Percentiles rank a stretch among this genome's conserved stretches.
Conservation (phyloP, 2,797 vertebrate genomes). For the Mastacembelus armatus region DNA sequence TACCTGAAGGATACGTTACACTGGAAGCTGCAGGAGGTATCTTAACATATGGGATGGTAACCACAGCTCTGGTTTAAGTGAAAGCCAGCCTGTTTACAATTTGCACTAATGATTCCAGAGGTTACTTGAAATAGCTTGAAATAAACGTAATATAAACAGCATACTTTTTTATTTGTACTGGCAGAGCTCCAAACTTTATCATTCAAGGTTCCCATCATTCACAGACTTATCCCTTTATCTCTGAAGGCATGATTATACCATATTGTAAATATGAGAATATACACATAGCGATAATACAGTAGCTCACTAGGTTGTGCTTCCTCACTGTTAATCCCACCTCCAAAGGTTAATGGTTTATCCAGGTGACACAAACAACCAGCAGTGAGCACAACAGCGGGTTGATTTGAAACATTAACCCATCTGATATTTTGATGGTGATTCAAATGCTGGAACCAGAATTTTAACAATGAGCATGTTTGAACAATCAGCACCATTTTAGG, state of each 20-base stretch:
- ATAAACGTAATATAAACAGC: background rate
- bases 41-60: slow-evolving; percentile 29
- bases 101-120: background rate
- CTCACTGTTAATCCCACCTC: background rate
- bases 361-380: background rate
- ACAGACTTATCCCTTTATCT: background rate
- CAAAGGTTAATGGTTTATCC: background rate
- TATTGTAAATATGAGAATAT: no score
- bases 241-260: background rate
- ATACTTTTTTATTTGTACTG: background rate
- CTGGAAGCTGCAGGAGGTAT: slow-evolving; percentile 1
- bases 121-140: slow-evolving; percentile 12
- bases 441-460: background rate
- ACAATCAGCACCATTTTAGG: no score
- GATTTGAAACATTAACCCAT: background rate
- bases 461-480: background rate
- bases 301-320: no score
- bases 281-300: no score
- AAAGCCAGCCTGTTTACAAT: background rate
- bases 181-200: background rate
- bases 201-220: background rate
- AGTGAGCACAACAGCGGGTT: background rate
- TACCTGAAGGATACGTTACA: slow-evolving; percentile 19
- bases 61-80: slow-evolving; percentile 7
- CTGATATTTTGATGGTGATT: background rate